Base-by-base conservation (phyloP, 2,888 invertebrate species). In the Leucania comma region DNA sequence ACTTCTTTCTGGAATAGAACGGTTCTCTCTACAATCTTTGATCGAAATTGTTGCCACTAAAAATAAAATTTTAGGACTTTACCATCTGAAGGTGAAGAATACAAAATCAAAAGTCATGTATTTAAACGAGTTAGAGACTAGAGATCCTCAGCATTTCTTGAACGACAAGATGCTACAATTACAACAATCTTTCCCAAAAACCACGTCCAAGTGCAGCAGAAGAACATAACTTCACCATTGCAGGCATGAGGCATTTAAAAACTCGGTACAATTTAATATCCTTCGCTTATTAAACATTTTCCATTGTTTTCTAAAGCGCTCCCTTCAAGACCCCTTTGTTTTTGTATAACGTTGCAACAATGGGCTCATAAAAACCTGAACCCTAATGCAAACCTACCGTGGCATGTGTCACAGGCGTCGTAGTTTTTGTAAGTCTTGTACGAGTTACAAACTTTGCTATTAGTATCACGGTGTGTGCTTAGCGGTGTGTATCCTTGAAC, bases 281-380 rank as follows among this genome's bases (percentile, higher is more conserved):
- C 53, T 63, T 63, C n/a, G 53, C 48, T 63, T 70, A 59, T 70
- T 76, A 70, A 75, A 73, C 67, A 63, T 54, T 61, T 67, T 17
- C 67, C 56, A 78, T 77, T 68, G 78, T 78, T 71, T 76, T 26
- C 65, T 14, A n/a, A 53, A 59, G 26, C 24, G 12, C 29, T 53
- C 42, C 51, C 54, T 63, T 35, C 48, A n/a, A 50, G 22, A 9
- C 51, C 38, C 56, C 42, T 61, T 77, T 74, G 78, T 77, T 77
- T 57, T 50, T 51, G 42, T 57, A 32, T 51, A 61, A 46, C 32
- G 12, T 46, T 51, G 26, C 61, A 42, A 74, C 73, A 74, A 74
- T 74, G 51, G 17, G 17, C 35, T 78, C 71, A 17, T 74, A 70
- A 77, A 74, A 74, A 77, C 56, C 12, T 35, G 35, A 74, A 29